phyloP scores from a whole-genome alignment of 2,888 invertebrate species.

The Pinctada fucata region DNA sequence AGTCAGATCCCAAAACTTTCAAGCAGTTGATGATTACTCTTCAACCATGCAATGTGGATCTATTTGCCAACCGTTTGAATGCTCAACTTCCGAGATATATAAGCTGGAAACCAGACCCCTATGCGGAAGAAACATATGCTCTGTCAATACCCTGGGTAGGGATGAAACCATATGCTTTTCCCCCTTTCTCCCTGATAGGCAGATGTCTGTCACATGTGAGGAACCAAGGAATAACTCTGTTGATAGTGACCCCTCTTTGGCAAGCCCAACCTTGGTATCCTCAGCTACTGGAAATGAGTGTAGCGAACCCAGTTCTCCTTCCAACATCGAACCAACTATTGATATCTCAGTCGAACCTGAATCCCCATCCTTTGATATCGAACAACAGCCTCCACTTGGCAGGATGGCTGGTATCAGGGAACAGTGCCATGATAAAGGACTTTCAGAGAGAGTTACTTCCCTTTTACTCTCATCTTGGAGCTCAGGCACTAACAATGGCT shows the following conservation, averaged over 20 bases:
- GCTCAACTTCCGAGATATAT: slow-evolving; percentile 15
- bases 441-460: slow-evolving; percentile 6
- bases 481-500: too few relatives aligned
- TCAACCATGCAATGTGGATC: slow-evolving; percentile 6
- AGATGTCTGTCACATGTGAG: slow-evolving; percentile 2
- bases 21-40: neutral
- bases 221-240: neutral
- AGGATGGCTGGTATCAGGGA: slow-evolving; percentile 24
- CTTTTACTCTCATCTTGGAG: neutral
- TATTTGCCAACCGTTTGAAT: slow-evolving; percentile 25
- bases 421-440: slow-evolving; percentile 3
- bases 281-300: neutral
- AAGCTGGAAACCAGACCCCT: slow-evolving; percentile 20
- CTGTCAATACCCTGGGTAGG: neutral
- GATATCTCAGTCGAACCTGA: neutral
- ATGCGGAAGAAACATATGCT: slow-evolving; percentile 5
- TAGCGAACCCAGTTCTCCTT: neutral
- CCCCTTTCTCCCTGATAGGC: slow-evolving; percentile 25
- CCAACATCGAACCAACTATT: neutral
- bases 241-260: slow-evolving; percentile 6
- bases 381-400: slow-evolving; percentile 21
- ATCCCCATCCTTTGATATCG: slow-evolving; percentile 6
- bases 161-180: slow-evolving; percentile 28
- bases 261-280: slow-evolving; percentile 1
- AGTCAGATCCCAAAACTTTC: neutral